Base-by-base conservation (phyloP, 2,113 vertebrate species). In the Lasiurus borealis region DNA sequence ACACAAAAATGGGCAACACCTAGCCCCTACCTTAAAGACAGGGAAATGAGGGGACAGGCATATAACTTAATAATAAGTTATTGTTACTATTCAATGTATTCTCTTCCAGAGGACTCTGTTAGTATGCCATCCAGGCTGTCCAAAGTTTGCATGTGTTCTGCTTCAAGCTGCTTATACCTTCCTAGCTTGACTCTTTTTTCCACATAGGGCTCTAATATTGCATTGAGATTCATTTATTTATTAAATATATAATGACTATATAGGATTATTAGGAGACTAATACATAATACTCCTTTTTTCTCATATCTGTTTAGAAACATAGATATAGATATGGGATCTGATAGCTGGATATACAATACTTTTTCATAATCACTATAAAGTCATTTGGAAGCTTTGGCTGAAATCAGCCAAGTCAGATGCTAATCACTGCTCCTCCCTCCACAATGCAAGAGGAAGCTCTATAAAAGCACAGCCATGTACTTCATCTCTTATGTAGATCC, bases 241-340 rank as follows among this genome's bases (percentile, higher is more conserved):
- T 87, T 88, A 85, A 77, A 78, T 40, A 78, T 69, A 23, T 13
- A 36, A 34, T n/a, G 66, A 64, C 36, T 88, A 64, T 57, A 34
- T 50, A 66, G 27, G 34, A 85, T 8, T 88, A 87, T 95, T 44
- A 95, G 57, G n/a, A 96, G 48, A 87, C 48, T 19, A 88, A 88
- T 64, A 94, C 71, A 34, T n/a, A 90, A 80, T 48, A 48, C 15
- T 86, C 19, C 3, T 48, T 85, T 68, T 4, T 1, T n/a, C 40
- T 12, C 15, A 84, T 14, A 57, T 87, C 11, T 85, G 8, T 94
- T 93, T 85, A 29, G 73, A 92, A 90, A 25, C 31, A 57, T 29
- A 88, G 40, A 64, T 64, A 57, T 31, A 4, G 15, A 86, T 31
- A 25, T n/a, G 46, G 23, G 2, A 1, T 66, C 77, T 85, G 62